Evolutionary conservation across 2,113 vertebrate species (phyloP).

Genomic region (Mirza zaza): DNA sequence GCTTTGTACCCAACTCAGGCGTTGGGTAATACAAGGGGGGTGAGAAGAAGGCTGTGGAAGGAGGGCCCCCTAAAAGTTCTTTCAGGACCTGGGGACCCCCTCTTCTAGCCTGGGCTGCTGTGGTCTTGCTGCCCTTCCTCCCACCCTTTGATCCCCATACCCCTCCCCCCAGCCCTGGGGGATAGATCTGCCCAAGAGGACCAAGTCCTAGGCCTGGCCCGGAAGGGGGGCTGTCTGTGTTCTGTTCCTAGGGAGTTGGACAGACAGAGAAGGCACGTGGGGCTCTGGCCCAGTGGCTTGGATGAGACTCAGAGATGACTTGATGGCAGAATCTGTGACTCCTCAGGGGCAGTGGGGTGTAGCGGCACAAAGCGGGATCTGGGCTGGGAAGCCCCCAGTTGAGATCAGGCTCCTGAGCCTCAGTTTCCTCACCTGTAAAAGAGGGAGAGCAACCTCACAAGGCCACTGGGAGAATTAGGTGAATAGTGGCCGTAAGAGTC

Average conservation of each 20-base stretch:
- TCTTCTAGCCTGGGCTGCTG: not conserved
- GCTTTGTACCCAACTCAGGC: not conserved
- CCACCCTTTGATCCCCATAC: not conserved
- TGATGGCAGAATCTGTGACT: not conserved
- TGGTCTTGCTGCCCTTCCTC: not conserved
- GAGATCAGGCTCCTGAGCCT: not conserved
- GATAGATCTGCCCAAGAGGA: not conserved
- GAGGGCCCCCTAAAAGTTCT: not conserved
- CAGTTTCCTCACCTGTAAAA: not conserved
- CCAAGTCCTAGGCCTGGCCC: not conserved
- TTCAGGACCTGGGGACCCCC: not conserved
- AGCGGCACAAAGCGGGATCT: not conserved
- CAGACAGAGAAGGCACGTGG: not conserved
- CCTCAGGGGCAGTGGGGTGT: not conserved
- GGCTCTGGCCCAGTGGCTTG: not conserved
- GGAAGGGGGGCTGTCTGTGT: not conserved
- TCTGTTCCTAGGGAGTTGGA: not conserved
- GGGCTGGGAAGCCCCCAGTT: not conserved
- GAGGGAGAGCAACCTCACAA: not conserved
- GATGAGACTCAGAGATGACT: not conserved
- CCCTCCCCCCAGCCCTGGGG: not conserved
- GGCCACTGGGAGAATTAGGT: not conserved
- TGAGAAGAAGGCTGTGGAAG: not conserved
- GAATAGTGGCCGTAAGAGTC: not conserved
- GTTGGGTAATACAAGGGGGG: not conserved